A percentile compares a stretch with the other conserved stretches of the same genome.
Conservation (phyloP, 2,113 vertebrate species). For the Bagarius yarrelli region DNA sequence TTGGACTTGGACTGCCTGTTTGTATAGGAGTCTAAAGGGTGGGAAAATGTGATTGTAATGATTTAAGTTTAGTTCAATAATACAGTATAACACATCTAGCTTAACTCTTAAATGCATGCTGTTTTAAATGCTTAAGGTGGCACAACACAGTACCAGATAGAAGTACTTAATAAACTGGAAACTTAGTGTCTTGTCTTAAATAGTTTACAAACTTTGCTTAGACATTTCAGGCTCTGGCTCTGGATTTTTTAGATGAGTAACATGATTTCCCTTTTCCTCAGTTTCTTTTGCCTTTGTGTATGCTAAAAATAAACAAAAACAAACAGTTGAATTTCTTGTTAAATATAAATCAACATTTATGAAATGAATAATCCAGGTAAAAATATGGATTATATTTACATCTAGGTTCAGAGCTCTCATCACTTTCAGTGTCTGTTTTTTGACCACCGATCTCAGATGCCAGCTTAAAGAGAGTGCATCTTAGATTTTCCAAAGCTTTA, state of each 20-base stretch:
- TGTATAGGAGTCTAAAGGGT: no score
- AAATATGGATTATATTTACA: neutral
- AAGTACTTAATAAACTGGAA: neutral
- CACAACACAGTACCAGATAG: neutral
- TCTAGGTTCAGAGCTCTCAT: neutral
- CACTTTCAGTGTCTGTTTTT: neutral
- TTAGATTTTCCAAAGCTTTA: conserved; percentile 32
- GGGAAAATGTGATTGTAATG: neutral
- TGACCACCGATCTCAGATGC: neutral
- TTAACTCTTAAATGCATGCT: neutral
- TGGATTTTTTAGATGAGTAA: neutral
- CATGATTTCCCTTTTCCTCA: neutral
- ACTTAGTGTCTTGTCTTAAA: neutral
- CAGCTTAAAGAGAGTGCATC: neutral
- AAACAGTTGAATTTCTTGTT: neutral
- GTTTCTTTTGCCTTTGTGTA: neutral
- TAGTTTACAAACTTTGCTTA: conserved; percentile 12
- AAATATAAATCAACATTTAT: neutral
- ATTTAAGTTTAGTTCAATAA: neutral
- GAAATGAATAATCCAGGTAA: neutral
- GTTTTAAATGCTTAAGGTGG: neutral
- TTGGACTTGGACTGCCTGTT: no score
- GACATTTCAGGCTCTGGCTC: neutral
- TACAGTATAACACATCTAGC: no score
- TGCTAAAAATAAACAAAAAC: conserved; percentile 13